Conservation (phyloP, 2,113 vertebrate genomes). For the Balaeniceps rex region DNA sequence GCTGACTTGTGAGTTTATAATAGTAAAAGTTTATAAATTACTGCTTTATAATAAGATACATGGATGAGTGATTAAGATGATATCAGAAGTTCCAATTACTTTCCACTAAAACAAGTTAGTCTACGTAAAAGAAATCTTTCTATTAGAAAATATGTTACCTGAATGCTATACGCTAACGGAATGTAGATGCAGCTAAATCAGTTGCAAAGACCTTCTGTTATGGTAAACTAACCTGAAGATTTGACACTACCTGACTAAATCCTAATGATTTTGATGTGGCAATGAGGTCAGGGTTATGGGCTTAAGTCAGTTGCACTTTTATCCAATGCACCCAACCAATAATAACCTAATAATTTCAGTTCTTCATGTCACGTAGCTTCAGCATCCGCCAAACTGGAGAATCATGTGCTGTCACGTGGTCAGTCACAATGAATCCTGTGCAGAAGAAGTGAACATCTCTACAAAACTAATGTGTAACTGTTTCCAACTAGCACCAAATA, state of each 20-base stretch:
- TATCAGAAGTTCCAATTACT: slow-evolving; percentile 32
- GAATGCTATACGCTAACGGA: background rate
- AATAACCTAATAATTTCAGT: background rate
- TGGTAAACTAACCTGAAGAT: background rate
- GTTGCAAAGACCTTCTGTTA: background rate
- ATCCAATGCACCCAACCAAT: background rate
- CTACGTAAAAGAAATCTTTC: background rate
- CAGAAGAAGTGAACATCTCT: background rate
- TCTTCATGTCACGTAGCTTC: background rate
- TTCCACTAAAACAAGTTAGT: background rate
- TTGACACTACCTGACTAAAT: background rate
- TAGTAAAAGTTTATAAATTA: background rate
- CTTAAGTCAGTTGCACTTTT: background rate
- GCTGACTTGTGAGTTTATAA: background rate
- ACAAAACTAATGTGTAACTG: background rate
- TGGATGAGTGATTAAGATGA: background rate
- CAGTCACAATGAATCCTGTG: background rate
- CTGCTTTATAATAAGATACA: background rate
- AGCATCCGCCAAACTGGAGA: background rate
- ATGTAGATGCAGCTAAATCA: background rate
- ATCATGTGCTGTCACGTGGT: background rate
- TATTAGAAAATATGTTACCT: background rate
- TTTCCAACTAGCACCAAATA: background rate
- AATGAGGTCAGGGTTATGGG: background rate
- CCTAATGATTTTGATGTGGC: background rate